These are phyloP conservation scores for Plecturocebus donacophilus DNA, from an alignment of 2,113 vertebrate genomes.

Conservation along the genomic window DNA sequence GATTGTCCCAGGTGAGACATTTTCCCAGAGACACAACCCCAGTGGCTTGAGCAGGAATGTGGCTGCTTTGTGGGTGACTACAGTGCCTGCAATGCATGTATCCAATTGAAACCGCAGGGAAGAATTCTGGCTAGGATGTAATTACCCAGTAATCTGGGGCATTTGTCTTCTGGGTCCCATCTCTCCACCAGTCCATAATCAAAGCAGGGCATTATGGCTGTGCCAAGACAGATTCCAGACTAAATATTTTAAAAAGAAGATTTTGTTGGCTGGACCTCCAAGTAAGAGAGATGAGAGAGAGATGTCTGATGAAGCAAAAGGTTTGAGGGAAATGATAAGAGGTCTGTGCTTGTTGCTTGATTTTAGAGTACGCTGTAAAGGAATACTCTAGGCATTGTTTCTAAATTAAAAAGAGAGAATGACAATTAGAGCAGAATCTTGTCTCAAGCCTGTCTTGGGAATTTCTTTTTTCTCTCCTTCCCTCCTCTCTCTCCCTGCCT, in stretches of 20 bases:
- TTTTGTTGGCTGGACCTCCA: neutral
- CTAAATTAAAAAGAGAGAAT: neutral
- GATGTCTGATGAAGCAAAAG: slow-evolving; percentile 12
- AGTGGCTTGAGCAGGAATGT: neutral
- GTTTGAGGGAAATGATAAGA: neutral
- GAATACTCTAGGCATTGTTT: neutral
- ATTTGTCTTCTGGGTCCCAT: neutral
- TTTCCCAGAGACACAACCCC: neutral
- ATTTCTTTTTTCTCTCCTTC: neutral
- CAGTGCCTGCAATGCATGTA: neutral
- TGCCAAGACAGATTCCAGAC: slow-evolving; percentile 37
- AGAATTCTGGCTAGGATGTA: neutral
- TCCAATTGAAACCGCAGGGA: neutral
- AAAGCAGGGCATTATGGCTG: neutral
- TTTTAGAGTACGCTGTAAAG: neutral
- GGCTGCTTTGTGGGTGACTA: neutral
- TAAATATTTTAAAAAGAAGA: slow-evolving; percentile 38
- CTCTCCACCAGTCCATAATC: neutral
- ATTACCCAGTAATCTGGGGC: slow-evolving; percentile 23
- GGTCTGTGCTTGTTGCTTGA: neutral
- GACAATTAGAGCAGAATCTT: neutral
- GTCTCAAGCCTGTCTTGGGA: neutral
- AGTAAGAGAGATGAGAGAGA: neutral
- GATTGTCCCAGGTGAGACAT: neutral
- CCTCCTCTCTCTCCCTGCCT: accelerated